These are phyloP conservation scores for Mesoligia furuncula DNA, from an alignment of 2,888 invertebrate species.

Conservation along the genomic window DNA sequence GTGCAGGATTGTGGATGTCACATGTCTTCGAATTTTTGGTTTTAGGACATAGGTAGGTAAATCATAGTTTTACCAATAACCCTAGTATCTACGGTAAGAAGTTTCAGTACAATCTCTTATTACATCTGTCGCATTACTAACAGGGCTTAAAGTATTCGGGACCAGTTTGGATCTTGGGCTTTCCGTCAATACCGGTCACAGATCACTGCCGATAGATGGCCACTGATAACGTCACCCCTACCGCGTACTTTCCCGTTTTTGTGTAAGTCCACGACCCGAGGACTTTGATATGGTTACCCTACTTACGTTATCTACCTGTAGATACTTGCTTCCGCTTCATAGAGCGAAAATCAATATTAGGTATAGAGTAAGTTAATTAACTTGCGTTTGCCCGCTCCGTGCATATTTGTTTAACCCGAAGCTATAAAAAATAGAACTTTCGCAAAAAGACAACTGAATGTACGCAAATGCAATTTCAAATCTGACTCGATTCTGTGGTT, in stretches of 20 bases:
- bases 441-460: slow-evolving; percentile 14
- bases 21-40: neutral
- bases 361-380: slow-evolving; percentile 52
- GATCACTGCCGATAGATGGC: slow-evolving; percentile 53
- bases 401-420: slow-evolving; percentile 29
- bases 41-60: neutral
- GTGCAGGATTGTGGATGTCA: neutral
- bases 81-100: neutral
- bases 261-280: slow-evolving; percentile 39
- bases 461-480: slow-evolving; percentile 45
- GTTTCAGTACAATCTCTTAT: slow-evolving; percentile 30
- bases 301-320: slow-evolving; percentile 60
- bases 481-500: slow-evolving; percentile 22
- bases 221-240: slow-evolving; percentile 46
- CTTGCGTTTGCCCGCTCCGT: slow-evolving; percentile 25
- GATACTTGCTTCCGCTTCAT: slow-evolving; percentile 60
- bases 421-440: slow-evolving; percentile 13
- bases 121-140: slow-evolving; percentile 34
- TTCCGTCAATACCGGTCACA: slow-evolving; percentile 50
- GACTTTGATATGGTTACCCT: slow-evolving; percentile 55
- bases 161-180: slow-evolving; percentile 25
- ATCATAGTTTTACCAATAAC: neutral
- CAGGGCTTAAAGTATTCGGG: slow-evolving; percentile 51
- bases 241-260: slow-evolving; percentile 43
- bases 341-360: slow-evolving; percentile 57